Percentiles rank a stretch among this genome's conserved stretches.
phyloP scores from a whole-genome alignment of 1,140 invertebrate species.

The Drosophila gunungcola region DNA sequence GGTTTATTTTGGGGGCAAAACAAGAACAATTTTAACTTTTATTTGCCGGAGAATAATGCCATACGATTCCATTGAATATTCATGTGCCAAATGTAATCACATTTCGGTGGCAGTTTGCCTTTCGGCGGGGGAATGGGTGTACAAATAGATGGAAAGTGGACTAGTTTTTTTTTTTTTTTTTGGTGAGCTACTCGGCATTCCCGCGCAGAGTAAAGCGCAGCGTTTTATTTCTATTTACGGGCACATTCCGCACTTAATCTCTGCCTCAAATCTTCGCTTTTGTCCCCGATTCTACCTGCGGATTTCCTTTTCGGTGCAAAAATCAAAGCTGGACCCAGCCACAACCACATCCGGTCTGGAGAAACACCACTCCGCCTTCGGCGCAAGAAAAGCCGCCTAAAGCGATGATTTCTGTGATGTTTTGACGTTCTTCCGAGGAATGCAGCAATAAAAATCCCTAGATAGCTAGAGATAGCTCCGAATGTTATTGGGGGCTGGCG shows the following conservation, averaged over 20 bases:
- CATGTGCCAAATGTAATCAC: constrained; percentile 58
- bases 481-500: neutral
- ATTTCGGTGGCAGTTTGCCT: constrained; percentile 1
- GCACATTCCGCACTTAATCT: constrained; percentile 29
- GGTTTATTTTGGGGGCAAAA: neutral
- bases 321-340: constrained; percentile 20
- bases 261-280: neutral
- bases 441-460: constrained; percentile 74
- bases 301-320: neutral
- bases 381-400: constrained; percentile 44
- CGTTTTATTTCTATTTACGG: constrained; percentile 34
- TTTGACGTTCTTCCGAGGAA: constrained; percentile 68
- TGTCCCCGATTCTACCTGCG: constrained; percentile 16
- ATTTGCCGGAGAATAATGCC: constrained; percentile 13
- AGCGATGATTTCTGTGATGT: constrained; percentile 62
- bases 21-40: constrained; percentile 29
- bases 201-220: constrained; percentile 28
- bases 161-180: no score
- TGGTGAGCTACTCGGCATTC: neutral
- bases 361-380: no score
- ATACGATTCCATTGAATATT: constrained; percentile 58
- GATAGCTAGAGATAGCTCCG: constrained; percentile 7
- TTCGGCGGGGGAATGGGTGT: neutral
- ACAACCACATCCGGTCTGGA: neutral
- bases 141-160: no score